Conservation (phyloP, 2,888 invertebrate genomes). For the Campaea margaritaria region DNA sequence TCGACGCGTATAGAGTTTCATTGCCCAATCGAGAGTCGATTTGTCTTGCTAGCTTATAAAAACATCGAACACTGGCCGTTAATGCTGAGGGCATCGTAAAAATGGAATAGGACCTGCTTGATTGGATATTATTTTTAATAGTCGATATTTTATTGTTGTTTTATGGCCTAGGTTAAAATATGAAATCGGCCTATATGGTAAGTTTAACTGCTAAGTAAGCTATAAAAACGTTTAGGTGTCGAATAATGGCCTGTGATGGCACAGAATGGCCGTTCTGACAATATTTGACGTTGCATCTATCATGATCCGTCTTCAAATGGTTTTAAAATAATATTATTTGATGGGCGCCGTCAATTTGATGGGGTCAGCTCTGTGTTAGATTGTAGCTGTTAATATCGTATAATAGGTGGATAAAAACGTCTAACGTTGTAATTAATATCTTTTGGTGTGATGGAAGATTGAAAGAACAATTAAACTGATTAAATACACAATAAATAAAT, state of each 20-base stretch:
- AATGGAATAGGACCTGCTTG: slow-evolving; percentile 66
- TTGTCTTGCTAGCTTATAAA: slow-evolving; percentile 79
- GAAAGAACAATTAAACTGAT: no score
- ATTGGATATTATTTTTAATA: slow-evolving; percentile 69
- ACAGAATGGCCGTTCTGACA: slow-evolving; percentile 32
- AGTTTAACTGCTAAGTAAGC: slow-evolving; percentile 53
- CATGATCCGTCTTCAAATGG: slow-evolving; percentile 24
- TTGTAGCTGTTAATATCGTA: slow-evolving; percentile 1
- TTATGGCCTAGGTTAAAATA: slow-evolving; percentile 46
- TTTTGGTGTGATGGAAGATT: neutral
- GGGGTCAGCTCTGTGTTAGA: slow-evolving; percentile 15
- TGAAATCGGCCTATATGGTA: slow-evolving; percentile 35
- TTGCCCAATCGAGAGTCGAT: slow-evolving; percentile 68
- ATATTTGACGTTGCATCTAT: slow-evolving; percentile 32
- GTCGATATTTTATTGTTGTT: slow-evolving; percentile 54
- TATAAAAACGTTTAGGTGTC: slow-evolving; percentile 41
- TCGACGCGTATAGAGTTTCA: slow-evolving; percentile 47
- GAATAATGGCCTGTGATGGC: slow-evolving; percentile 28
- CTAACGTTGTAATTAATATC: neutral
- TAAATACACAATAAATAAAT: no score
- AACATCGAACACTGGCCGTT: slow-evolving; percentile 67
- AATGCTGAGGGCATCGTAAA: slow-evolving; percentile 68
- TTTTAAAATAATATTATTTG: slow-evolving; percentile 29
- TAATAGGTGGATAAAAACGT: neutral
- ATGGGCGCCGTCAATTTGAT: slow-evolving; percentile 26